Percentiles rank a stretch among this genome's conserved stretches.
Evolutionary conservation across 1,140 invertebrate genomes (phyloP).

Genomic region (Pseudomyrmex sp.): DNA sequence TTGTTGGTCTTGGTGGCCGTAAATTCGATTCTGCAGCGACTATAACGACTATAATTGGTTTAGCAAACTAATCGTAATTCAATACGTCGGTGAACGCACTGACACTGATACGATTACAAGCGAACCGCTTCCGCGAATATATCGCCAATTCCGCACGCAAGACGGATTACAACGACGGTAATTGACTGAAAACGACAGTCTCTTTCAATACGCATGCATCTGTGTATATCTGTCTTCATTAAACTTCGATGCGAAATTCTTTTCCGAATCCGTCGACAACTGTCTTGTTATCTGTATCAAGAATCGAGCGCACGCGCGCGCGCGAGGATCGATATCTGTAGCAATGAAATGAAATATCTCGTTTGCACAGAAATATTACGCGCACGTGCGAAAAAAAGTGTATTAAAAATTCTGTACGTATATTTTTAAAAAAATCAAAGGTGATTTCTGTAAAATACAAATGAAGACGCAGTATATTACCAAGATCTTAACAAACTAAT

Average conservation of each 20-base stretch:
- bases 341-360: too few relatives aligned
- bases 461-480: too few relatives aligned
- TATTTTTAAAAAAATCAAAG: too few relatives aligned
- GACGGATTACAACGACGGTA: slow-evolving; percentile 44
- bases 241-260: neutral
- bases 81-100: slow-evolving; percentile 28
- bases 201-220: slow-evolving; percentile 15
- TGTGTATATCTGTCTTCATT: neutral
- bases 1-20: neutral
- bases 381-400: too few relatives aligned
- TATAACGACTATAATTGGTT: slow-evolving; percentile 37
- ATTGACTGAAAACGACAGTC: slow-evolving; percentile 47
- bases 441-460: too few relatives aligned
- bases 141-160: slow-evolving; percentile 39
- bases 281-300: neutral
- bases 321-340: too few relatives aligned
- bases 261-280: neutral
- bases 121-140: slow-evolving; percentile 7
- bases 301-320: neutral
- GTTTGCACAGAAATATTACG: too few relatives aligned
- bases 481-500: too few relatives aligned
- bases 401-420: too few relatives aligned
- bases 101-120: slow-evolving; percentile 46
- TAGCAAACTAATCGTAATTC: slow-evolving; percentile 49
- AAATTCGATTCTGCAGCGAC: neutral